phyloP scores from a whole-genome alignment of 2,888 invertebrate species.

The Phalera bucephala region DNA sequence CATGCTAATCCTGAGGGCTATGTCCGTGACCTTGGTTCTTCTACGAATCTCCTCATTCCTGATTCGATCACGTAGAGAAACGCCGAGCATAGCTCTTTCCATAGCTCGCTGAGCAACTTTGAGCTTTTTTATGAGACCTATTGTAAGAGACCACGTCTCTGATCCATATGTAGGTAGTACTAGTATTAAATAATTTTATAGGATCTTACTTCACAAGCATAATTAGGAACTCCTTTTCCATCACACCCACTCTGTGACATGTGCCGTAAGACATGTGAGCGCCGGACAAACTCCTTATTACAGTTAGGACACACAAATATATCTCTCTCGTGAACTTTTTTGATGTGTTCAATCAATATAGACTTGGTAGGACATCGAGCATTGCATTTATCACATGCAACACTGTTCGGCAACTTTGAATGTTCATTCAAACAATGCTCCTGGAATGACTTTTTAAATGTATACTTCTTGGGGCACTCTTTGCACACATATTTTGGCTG shows the following conservation, averaged over 20 bases:
- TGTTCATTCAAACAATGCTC: slow-evolving; percentile 88
- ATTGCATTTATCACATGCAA: slow-evolving; percentile 86
- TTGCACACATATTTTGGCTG: slow-evolving; percentile 56
- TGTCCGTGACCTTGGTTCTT: too few species aligned
- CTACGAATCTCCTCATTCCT: too few species aligned
- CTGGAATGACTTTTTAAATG: slow-evolving; percentile 85
- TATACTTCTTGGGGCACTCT: slow-evolving; percentile 89
- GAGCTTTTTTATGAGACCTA: too few species aligned
- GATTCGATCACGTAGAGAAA: too few species aligned
- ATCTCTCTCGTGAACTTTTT: slow-evolving; percentile 80
- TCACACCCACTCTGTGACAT: slow-evolving; percentile 87
- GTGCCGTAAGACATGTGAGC: slow-evolving; percentile 89
- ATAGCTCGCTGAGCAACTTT: too few species aligned
- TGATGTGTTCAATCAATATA: slow-evolving; percentile 85
- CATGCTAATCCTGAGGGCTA: too few species aligned
- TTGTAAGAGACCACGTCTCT: too few species aligned
- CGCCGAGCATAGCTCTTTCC: too few species aligned
- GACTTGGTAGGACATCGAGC: slow-evolving; percentile 85
- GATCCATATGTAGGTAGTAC: too few species aligned
- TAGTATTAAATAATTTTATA: too few species aligned
- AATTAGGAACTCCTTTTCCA: slow-evolving; percentile 59
- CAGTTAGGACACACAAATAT: slow-evolving; percentile 86
- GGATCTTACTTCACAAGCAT: slow-evolving; percentile 68
- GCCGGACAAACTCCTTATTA: slow-evolving; percentile 87
- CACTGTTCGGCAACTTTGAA: slow-evolving; percentile 81